Base-by-base conservation (phyloP, 2,113 vertebrate species). In the Neogale vison region DNA sequence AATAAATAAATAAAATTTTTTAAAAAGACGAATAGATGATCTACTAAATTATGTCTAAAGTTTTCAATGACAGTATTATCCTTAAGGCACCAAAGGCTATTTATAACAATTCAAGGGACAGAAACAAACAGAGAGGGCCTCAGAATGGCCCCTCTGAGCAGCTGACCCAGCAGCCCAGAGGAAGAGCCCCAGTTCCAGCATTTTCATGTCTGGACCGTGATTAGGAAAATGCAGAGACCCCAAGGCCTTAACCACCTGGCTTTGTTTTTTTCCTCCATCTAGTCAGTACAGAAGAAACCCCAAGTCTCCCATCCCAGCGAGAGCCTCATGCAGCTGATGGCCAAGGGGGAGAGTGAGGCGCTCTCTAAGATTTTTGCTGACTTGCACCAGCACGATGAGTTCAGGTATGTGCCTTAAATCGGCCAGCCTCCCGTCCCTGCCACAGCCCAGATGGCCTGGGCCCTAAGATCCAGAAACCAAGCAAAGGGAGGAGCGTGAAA, bases 321-420 rank as follows among this genome's bases (percentile, higher is more conserved):
- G 23, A 98, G 96, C 77, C 95, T 98, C 76, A 77, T 81, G 55
- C 83, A 88, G 85, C 92, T 98, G 88, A 96, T 97, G 95, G 96
- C 94, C 90, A 88, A 93, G 15, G 97, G 39, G 2, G 89, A 97
- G 76, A 97, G 71, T 4, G 97, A 98, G 36, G 90, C 92, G 4
- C 76, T 97, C 31, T 95, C 96, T 34, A 92, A 93, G 90, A 97
- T 96, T 82, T 95, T 97, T 92, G 84, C 90, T 0, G 95, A 97
- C 80, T 80, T 97, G 87, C 97, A 97, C 72, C 96, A 97, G 45
- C 83, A 85, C 63, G 74, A 93, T 36, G 90, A 81, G 45, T 92
- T 94, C 93, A 98, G 97, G 98, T 98, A 97, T 31, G 14, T 39
- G 76, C 77, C 81, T 97, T 80, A 84, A 83, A 90, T 67, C 80